A percentile compares a stretch with the other conserved stretches of the same genome.
These are phyloP conservation scores for Rhaphigaster nebulosa DNA, from an alignment of 2,888 invertebrate genomes.

Conservation along the genomic window DNA sequence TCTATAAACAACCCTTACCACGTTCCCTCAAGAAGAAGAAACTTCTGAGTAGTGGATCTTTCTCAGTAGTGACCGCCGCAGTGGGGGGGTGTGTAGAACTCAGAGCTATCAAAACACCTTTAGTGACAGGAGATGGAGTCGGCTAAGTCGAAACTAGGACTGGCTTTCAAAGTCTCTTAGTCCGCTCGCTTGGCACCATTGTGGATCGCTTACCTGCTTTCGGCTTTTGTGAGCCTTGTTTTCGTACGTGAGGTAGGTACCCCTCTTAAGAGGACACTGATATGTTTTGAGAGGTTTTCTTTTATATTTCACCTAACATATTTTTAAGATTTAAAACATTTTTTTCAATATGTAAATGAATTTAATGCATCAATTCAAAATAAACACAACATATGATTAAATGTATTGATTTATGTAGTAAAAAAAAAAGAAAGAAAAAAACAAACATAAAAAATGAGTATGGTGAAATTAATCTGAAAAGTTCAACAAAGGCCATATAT, in stretches of 20 bases:
- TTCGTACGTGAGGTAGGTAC: background rate
- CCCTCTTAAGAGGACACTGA: constrained; percentile 1
- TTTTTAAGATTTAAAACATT: background rate
- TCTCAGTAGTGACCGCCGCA: background rate
- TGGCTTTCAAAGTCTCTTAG: constrained; percentile 8
- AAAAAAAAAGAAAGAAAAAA: too few relatives aligned
- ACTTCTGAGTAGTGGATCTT: background rate
- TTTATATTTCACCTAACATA: background rate
- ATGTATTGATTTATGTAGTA: too few relatives aligned
- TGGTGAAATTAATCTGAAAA: too few relatives aligned
- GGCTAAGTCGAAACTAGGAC: background rate
- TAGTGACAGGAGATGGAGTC: background rate
- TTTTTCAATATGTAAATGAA: background rate
- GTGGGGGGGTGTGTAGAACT: background rate
- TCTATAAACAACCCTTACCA: background rate
- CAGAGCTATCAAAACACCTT: constrained; percentile 22
- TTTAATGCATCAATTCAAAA: background rate
- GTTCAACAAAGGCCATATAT: too few relatives aligned
- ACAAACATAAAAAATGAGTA: too few relatives aligned
- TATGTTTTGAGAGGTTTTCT: constrained; percentile 21
- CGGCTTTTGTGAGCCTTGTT: background rate
- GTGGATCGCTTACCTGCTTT: background rate
- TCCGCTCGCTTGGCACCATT: background rate
- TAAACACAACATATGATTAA: background rate
- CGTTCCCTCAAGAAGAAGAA: background rate